Percentiles rank a stretch among this genome's conserved stretches.
Conservation (phyloP, 2,888 invertebrate species). For the Xylota sylvarum region DNA sequence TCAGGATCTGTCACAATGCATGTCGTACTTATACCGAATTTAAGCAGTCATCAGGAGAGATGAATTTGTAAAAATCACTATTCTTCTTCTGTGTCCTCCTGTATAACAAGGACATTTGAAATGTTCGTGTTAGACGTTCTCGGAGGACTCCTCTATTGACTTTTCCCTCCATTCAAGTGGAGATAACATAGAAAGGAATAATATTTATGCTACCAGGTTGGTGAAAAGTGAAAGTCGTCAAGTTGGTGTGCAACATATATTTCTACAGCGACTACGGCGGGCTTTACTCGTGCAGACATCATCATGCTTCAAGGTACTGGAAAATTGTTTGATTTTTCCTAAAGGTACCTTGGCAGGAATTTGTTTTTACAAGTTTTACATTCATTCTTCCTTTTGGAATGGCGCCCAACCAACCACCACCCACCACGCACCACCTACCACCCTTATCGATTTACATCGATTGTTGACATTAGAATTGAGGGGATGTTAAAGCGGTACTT, state of each 20-base stretch:
- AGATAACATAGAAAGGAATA: slow-evolving; percentile 64
- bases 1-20: no score
- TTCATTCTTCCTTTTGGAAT: not conserved
- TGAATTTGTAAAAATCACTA: slow-evolving; percentile 12
- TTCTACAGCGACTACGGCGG: slow-evolving; percentile 21
- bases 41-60: slow-evolving; percentile 11
- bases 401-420: no score
- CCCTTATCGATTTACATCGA: slow-evolving; percentile 69
- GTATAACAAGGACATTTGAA: slow-evolving; percentile 45
- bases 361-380: slow-evolving; percentile 74
- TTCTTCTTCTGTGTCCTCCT: slow-evolving; percentile 25
- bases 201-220: slow-evolving; percentile 71
- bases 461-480: slow-evolving; percentile 68
- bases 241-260: slow-evolving; percentile 1
- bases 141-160: slow-evolving; percentile 60
- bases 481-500: slow-evolving; percentile 54
- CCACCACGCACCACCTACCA: not conserved
- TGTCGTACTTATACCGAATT: slow-evolving; percentile 40
- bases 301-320: slow-evolving; percentile 68
- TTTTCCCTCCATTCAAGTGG: slow-evolving; percentile 71
- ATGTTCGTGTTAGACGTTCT: slow-evolving; percentile 18
- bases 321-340: slow-evolving; percentile 70
- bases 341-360: slow-evolving; percentile 25
- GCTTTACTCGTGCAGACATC: slow-evolving; percentile 71
- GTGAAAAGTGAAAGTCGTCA: slow-evolving; percentile 68